Evolutionary conservation across 2,888 invertebrate genomes (phyloP), one percentile per base, ranked within the genome.

Genomic region (Xestoiulus laeticollis): DNA sequence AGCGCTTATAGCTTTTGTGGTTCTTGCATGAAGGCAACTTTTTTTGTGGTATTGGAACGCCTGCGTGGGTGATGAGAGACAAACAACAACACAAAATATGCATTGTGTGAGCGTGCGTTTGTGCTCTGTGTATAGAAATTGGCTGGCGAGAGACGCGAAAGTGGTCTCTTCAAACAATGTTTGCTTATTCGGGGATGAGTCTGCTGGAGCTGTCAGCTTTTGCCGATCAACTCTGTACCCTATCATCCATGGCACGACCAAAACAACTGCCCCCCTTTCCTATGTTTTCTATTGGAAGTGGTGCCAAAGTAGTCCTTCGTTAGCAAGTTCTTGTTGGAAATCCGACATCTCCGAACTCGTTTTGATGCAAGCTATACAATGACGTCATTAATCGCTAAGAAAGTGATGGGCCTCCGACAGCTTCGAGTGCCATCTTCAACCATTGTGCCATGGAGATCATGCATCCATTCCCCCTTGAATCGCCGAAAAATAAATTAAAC

Each of bases 61-160:
- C 68, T 68, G 68, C 26, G 68, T 68, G 68, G 68, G 10, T 68
- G 68, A 68, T n/a, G 68, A 68, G 68, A 68, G 68, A 68, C 68
- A 68, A 68, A 68, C 68, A 68, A 68, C 68, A 68, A 68, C 68
- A 68, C 68, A 26, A 68, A 68, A 68, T 68, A 68, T 68, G 68
- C 68, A 68, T 68, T 68, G 68, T 68, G 68, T 68, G 68, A 26
- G 12, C 68, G 68, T 68, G 68, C 68, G 68, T n/a, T 22, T 59
- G 59, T 59, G 22, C 22, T 59, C 59, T 1, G 59, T 59, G 59
- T 68, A 68, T 68, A 68, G 68, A 68, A 68, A 68, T 68, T 68
- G 68, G 68, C 68, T 68, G 68, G 68, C 68, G 68, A 68, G 68
- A 68, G 68, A 68, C 3, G 26, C 26, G 26, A 68, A 68, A 68